Base-by-base conservation (phyloP, 2,888 invertebrate species). In the Pristionchus maxplancki region DNA sequence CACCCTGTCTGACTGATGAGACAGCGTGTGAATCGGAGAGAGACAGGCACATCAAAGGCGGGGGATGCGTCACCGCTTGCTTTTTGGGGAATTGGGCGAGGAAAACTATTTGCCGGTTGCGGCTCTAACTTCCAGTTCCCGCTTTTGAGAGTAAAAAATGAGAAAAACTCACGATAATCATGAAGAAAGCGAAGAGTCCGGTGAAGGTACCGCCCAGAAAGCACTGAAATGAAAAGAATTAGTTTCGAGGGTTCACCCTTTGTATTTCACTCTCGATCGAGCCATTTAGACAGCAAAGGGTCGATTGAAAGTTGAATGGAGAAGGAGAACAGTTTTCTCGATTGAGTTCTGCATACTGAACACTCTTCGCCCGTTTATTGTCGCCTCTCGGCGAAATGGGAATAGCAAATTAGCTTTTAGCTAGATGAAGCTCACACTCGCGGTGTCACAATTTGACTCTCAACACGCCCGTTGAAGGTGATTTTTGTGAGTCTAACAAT, bases 141-240 rank as follows among this genome's bases (percentile, higher is more conserved):
- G n/a, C n/a, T n/a, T 44, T 44, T 44, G 6, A 44, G 6, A 6
- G 11, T 6, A 44, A 44, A 44, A 44, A 44, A 44, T 6, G 44
- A 44, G 44, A 44, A 28, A 15, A 34, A 67, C 71, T 71, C 71
- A 71, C 71, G 11, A 71, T 34, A 37, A 71, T 37, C 71, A 71
- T 71, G 37, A 71, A 34, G 71, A 71, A 71, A 6, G 20, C 37
- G 71, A 71, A 71, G 37, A 34, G 17, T 34, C 34, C 71, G 9
- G 71, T 71, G 71, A 71, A 71, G 40, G 71, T 37, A 37, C 37
- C 71, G 15, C 71, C 71, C 71, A 71, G 24, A 20, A 71, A 71
- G 37, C 71, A 71, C 71, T 71, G 37, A 71, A 71, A n/a, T n/a
- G n/a, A 40, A 37, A 28, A 37, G 37, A 37, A 24, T n/a, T 1